These are phyloP conservation scores for Lagorchestes hirsutus DNA, from an alignment of 2,797 vertebrate genomes.

Conservation along the genomic window DNA sequence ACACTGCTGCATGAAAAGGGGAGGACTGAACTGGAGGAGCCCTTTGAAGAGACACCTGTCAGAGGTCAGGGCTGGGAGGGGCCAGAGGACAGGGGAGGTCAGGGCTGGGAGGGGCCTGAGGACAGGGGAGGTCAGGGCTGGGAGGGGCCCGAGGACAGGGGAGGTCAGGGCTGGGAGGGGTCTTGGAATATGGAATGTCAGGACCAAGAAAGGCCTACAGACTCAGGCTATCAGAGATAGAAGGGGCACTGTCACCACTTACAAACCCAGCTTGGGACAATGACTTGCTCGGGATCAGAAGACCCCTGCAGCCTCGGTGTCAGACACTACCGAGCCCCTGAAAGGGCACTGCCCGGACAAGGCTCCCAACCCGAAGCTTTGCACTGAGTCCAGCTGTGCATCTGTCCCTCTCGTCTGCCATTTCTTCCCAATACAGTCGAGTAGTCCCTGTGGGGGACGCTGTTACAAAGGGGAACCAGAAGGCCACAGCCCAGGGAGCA, in stretches of 20 bases:
- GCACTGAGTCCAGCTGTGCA: neutral
- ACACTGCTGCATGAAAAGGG: too few relatives aligned
- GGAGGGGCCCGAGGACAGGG: neutral
- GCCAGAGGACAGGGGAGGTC: rapidly evolving
- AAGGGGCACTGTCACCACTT: neutral
- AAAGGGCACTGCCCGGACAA: neutral
- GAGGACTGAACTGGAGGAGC: too few relatives aligned
- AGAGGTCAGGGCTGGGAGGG: too few relatives aligned
- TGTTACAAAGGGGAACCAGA: neutral
- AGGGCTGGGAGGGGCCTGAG: neutral
- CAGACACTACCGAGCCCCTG: neutral
- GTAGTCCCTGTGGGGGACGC: constrained; percentile 22
- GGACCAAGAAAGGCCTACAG: neutral
- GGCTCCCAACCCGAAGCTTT: neutral
- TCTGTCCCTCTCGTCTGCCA: too few relatives aligned
- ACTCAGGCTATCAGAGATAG: neutral
- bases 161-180: neutral
- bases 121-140: neutral
- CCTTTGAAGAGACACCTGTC: neutral
- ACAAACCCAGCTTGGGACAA: neutral
- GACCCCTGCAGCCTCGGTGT: neutral
- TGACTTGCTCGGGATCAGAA: neutral
- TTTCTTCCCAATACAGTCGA: neutral
- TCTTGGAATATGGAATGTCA: neutral
- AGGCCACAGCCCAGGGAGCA: constrained; percentile 28